These are phyloP conservation scores for Cyanistes caeruleus DNA, from an alignment of 2,113 vertebrate species.

Conservation along the genomic window DNA sequence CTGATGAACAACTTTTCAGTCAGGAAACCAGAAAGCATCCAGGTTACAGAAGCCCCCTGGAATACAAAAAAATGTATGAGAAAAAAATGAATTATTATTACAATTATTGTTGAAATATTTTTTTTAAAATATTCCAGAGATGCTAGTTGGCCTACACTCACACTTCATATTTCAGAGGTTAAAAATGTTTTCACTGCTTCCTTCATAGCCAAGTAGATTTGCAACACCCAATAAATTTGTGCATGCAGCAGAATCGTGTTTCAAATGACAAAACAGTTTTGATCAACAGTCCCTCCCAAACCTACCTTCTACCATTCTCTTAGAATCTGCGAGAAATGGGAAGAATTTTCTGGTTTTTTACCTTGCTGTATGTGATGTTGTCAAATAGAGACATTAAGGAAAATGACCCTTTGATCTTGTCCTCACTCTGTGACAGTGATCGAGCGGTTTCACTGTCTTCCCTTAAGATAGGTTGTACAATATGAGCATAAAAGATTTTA, in stretches of 20 bases:
- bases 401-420: constrained; percentile 58
- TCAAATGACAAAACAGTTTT: neutral
- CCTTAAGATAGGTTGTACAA: constrained; percentile 42
- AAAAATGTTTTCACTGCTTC: neutral
- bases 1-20: constrained; percentile 72
- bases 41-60: constrained; percentile 74
- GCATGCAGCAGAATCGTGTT: neutral
- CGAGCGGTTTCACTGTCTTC: constrained; percentile 51
- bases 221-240: neutral
- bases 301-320: neutral
- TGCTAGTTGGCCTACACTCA: neutral
- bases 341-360: constrained; percentile 30
- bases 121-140: neutral
- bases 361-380: constrained; percentile 76
- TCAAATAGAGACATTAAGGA: constrained; percentile 70
- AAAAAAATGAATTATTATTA: neutral
- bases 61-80: neutral
- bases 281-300: neutral
- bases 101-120: neutral
- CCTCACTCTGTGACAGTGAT: constrained; percentile 68
- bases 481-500: constrained; percentile 55
- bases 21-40: constrained; percentile 77
- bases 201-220: neutral
- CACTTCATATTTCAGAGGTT: neutral
- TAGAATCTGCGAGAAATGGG: neutral